Evolutionary conservation across 1,140 invertebrate species (phyloP).

Genomic region (Thaumatotibia leucotreta): DNA sequence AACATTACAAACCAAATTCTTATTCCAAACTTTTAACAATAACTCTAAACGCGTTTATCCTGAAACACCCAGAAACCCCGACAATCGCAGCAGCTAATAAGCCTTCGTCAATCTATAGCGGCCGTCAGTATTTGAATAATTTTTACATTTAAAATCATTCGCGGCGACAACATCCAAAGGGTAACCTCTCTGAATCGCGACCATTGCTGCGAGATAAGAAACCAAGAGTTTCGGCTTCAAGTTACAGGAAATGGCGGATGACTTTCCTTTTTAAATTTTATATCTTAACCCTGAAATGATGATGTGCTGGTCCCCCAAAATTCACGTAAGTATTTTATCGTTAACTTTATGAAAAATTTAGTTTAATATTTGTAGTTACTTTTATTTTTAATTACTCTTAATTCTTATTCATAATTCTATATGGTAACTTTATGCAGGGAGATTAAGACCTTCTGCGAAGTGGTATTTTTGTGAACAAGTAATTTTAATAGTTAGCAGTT

Average conservation of each 20-base stretch:
- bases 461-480: too few species aligned
- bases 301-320: too few species aligned
- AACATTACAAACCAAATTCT: not conserved
- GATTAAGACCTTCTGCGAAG: too few species aligned
- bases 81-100: slow-evolving; percentile 49
- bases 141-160: slow-evolving; percentile 77
- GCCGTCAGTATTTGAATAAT: slow-evolving; percentile 73
- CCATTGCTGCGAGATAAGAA: slow-evolving; percentile 71
- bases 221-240: slow-evolving; percentile 36
- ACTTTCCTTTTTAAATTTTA: too few species aligned
- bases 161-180: slow-evolving; percentile 73
- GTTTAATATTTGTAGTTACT: too few species aligned
- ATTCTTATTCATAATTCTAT: too few species aligned
- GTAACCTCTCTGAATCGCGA: slow-evolving; percentile 69
- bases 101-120: slow-evolving; percentile 27
- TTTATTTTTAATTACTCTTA: too few species aligned
- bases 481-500: too few species aligned
- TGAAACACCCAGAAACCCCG: slow-evolving; percentile 41
- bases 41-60: slow-evolving; percentile 21
- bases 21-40: not conserved
- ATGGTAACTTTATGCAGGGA: too few species aligned
- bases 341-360: too few species aligned
- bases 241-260: slow-evolving; percentile 15
- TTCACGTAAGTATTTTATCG: too few species aligned
- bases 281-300: too few species aligned